phyloP scores from a whole-genome alignment of 2,797 vertebrate genomes.

The Erpetoichthys calabaricus region DNA sequence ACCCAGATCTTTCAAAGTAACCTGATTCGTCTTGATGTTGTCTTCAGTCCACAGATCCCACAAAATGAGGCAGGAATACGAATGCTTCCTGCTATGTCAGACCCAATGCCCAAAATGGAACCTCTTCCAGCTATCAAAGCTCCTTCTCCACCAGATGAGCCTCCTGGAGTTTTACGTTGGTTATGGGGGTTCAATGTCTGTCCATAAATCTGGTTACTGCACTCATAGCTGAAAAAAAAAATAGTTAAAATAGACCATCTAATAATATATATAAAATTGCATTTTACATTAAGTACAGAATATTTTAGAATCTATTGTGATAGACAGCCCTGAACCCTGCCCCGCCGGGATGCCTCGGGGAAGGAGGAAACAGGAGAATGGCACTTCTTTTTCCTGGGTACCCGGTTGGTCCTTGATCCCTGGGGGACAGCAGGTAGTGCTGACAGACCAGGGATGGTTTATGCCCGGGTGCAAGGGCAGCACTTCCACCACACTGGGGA shows the following conservation, averaged over 20 bases:
- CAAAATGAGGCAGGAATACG: conserved; percentile 62
- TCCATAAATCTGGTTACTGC: conserved; percentile 73
- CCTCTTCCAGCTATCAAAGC: conserved; percentile 58
- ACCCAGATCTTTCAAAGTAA: conserved; percentile 18
- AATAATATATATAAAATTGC: not conserved
- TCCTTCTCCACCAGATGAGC: conserved; percentile 66
- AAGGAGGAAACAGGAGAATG: no score
- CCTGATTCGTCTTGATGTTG: conserved; percentile 54
- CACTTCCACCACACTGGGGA: no score
- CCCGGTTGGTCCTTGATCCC: no score
- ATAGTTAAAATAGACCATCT: not conserved
- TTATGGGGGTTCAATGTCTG: conserved; percentile 64
- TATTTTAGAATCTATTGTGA: not conserved
- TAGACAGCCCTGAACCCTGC: no score
- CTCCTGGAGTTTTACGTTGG: conserved; percentile 60
- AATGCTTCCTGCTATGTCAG: conserved; percentile 50
- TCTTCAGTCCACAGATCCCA: conserved; percentile 59
- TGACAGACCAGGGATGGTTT: no score
- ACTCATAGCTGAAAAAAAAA: conserved; percentile 71
- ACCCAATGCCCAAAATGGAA: conserved; percentile 57
- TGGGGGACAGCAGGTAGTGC: no score
- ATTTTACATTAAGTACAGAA: not conserved
- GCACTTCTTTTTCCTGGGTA: no score
- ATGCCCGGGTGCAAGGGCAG: no score
- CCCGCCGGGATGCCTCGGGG: no score